These are phyloP conservation scores for Amiota communis DNA, from an alignment of 2,888 invertebrate species.

Conservation along the genomic window DNA sequence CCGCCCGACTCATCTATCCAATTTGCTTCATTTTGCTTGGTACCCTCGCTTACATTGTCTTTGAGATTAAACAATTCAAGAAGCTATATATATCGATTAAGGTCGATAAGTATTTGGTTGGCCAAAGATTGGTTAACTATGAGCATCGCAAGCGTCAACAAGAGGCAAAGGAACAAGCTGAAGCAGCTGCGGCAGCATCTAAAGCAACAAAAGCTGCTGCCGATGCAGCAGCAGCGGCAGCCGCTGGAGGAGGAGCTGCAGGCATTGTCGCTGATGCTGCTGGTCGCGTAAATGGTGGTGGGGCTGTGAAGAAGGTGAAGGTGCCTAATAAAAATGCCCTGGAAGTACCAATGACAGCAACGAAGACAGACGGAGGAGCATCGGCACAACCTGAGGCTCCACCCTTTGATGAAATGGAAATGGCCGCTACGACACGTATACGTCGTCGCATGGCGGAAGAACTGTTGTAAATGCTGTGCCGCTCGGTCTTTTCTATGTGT, in stretches of 20 bases:
- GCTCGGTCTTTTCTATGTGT: neutral
- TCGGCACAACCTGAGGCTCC: neutral
- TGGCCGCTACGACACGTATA: neutral
- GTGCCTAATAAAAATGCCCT: slow-evolving; percentile 33
- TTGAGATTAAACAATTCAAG: slow-evolving; percentile 94
- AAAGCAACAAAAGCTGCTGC: slow-evolving; percentile 38
- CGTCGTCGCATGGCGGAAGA: neutral
- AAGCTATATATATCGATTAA: slow-evolving; percentile 98
- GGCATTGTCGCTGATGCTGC: slow-evolving; percentile 30
- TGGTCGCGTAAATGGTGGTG: slow-evolving; percentile 49
- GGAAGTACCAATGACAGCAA: slow-evolving; percentile 37
- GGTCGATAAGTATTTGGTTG: slow-evolving; percentile 98
- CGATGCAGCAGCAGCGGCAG: slow-evolving; percentile 30
- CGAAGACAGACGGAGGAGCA: slow-evolving; percentile 33
- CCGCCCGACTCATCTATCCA: slow-evolving; percentile 92
- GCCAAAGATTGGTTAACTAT: slow-evolving; percentile 96
- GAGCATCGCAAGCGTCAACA: slow-evolving; percentile 82
- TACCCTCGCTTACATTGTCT: slow-evolving; percentile 80
- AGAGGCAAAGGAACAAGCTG: slow-evolving; percentile 52
- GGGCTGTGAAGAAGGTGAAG: slow-evolving; percentile 51
- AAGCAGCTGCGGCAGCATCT: slow-evolving; percentile 53
- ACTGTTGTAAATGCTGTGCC: neutral
- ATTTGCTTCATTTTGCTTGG: slow-evolving; percentile 84
- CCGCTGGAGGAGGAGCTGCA: slow-evolving; percentile 32
- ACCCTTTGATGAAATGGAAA: neutral